These are phyloP conservation scores for Zeuzera pyrina DNA, from an alignment of 2,888 invertebrate genomes.

Conservation along the genomic window DNA sequence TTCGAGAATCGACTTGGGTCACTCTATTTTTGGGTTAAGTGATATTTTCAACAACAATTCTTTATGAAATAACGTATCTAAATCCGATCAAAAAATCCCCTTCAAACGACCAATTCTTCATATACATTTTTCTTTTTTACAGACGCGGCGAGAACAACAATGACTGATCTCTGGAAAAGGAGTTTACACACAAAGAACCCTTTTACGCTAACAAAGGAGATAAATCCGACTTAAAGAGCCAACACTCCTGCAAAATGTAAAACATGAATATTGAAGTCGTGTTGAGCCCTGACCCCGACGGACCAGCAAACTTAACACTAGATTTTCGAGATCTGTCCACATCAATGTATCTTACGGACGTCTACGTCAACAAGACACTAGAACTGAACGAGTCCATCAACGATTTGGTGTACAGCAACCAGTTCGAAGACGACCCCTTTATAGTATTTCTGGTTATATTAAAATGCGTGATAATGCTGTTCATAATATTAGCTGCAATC, in stretches of 20 bases:
- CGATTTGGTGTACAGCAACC: conserved; percentile 48
- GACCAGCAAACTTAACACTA: conserved; percentile 51
- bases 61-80: too few relatives aligned
- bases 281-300: conserved; percentile 30
- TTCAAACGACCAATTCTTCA: too few relatives aligned
- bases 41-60: too few relatives aligned
- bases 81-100: too few relatives aligned
- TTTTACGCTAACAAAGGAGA: conserved; percentile 33
- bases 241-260: conserved; percentile 35
- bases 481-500: conserved; percentile 90
- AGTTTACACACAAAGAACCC: conserved; percentile 17
- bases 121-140: conserved; percentile 18
- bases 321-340: conserved; percentile 51
- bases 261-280: conserved; percentile 52
- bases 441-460: conserved; percentile 74
- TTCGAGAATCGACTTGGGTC: too few relatives aligned
- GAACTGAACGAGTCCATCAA: conserved; percentile 47
- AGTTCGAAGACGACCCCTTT: conserved; percentile 59
- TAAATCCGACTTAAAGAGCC: conserved; percentile 33
- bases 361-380: conserved; percentile 41
- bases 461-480: conserved; percentile 87
- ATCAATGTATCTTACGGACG: conserved; percentile 62
- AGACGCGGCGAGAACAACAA: conserved; percentile 19
- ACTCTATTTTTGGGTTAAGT: too few relatives aligned
- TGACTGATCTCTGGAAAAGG: background rate